Conservation (phyloP, 1,140 invertebrate species). For the Neodiprion lecontei region DNA sequence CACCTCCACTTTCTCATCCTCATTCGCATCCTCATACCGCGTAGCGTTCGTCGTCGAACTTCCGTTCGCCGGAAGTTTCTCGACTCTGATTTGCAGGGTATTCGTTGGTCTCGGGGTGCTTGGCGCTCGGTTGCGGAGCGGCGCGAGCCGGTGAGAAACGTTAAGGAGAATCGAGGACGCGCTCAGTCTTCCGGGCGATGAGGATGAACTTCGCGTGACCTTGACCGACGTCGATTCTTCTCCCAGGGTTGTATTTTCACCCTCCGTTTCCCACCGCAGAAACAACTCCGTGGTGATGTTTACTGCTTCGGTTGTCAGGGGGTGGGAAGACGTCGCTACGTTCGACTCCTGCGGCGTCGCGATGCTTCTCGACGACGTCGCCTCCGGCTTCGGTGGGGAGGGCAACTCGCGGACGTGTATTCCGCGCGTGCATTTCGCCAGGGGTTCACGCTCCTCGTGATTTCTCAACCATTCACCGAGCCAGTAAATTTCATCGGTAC, state of each 20-base stretch:
- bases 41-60: neutral
- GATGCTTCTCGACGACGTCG: constrained; percentile 16
- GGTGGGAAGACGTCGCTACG: constrained; percentile 24
- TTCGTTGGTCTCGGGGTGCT: too few relatives aligned
- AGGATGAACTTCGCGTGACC: neutral
- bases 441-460: constrained; percentile 55
- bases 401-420: constrained; percentile 57
- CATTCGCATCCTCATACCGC: neutral
- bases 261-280: neutral
- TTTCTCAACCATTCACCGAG: constrained; percentile 70
- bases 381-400: constrained; percentile 28
- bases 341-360: neutral
- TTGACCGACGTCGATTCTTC: neutral
- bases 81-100: too few relatives aligned
- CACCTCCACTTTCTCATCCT: constrained; percentile 20
- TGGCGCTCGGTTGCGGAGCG: neutral
- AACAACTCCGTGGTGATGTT: constrained; percentile 7
- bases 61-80: neutral
- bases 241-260: neutral
- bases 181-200: too few relatives aligned
- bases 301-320: constrained; percentile 27
- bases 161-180: neutral
- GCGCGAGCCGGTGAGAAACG: neutral
- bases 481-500: constrained; percentile 67
- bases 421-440: constrained; percentile 55